These are phyloP conservation scores for Prostheceraeus crozeri DNA, from an alignment of 2,888 invertebrate genomes.

Conservation along the genomic window DNA sequence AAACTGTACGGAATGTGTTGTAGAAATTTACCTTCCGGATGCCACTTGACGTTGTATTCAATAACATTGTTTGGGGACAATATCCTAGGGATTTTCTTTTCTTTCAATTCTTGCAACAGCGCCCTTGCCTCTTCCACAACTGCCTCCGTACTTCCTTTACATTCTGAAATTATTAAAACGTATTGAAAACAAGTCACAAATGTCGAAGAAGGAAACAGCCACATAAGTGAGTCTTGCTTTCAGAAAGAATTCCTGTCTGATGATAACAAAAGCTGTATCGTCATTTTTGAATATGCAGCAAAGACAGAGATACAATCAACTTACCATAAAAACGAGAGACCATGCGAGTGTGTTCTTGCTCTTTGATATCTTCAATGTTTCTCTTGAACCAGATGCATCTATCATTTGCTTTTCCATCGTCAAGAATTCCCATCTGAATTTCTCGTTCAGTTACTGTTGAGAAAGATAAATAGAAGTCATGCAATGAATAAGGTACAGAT, in stretches of 20 bases:
- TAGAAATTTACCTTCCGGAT: slow-evolving; percentile 31
- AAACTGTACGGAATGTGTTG: too few species aligned
- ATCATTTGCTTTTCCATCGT: slow-evolving; percentile 37
- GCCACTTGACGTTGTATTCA: slow-evolving; percentile 37
- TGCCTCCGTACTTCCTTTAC: background rate
- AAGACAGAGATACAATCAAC: too few species aligned
- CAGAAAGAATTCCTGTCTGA: too few species aligned
- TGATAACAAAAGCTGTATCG: too few species aligned
- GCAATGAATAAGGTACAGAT: too few species aligned
- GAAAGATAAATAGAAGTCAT: too few species aligned
- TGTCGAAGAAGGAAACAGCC: too few species aligned
- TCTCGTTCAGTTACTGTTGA: slow-evolving; percentile 43
- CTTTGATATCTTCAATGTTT: slow-evolving; percentile 43
- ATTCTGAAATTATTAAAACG: background rate
- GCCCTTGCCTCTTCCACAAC: slow-evolving; percentile 15
- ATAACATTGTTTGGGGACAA: slow-evolving; percentile 37
- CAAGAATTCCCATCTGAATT: slow-evolving; percentile 38
- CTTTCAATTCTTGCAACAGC: slow-evolving; percentile 7
- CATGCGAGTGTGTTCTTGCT: slow-evolving; percentile 26
- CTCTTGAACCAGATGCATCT: slow-evolving; percentile 46
- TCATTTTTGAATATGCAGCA: too few species aligned
- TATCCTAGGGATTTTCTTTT: slow-evolving; percentile 34
- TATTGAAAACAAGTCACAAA: background rate
- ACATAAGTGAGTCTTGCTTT: too few species aligned
- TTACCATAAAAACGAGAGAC: slow-evolving; percentile 34